A percentile compares a stretch with the other conserved stretches of the same genome.
phyloP scores from a whole-genome alignment of 2,797 vertebrate species.

The Sandelia bainsii region DNA sequence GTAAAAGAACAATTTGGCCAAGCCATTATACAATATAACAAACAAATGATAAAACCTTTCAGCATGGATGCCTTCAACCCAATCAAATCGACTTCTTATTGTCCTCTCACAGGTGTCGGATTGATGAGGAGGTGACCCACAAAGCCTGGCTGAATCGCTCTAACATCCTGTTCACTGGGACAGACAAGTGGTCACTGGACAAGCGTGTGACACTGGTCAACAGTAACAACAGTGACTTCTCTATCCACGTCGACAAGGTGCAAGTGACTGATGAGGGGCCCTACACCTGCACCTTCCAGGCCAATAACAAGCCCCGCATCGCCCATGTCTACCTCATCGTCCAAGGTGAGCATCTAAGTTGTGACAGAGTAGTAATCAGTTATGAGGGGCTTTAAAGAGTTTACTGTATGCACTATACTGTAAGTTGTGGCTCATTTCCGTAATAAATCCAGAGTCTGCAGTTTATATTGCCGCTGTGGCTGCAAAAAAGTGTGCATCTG shows the following conservation, averaged over 20 bases:
- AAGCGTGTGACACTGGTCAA: slow-evolving; percentile 88
- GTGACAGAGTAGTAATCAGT: not conserved
- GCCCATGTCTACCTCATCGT: slow-evolving; percentile 93
- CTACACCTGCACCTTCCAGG: slow-evolving; percentile 94
- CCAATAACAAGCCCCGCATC: slow-evolving; percentile 90
- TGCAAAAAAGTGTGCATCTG: slow-evolving; percentile 10
- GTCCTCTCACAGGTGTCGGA: slow-evolving; percentile 85
- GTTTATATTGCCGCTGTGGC: slow-evolving; percentile 26
- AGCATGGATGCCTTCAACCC: not conserved
- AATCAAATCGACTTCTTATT: not conserved
- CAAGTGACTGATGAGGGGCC: slow-evolving; percentile 90
- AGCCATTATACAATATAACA: not conserved
- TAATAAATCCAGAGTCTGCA: slow-evolving; percentile 24
- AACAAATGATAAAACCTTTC: not conserved
- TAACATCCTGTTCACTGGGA: slow-evolving; percentile 92
- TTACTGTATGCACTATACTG: not conserved
- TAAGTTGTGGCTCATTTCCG: slow-evolving; percentile 15
- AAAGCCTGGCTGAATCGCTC: slow-evolving; percentile 95
- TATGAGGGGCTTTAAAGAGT: not conserved
- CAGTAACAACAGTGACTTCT: slow-evolving; percentile 91
- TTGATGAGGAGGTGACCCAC: slow-evolving; percentile 91
- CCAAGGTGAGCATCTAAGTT: slow-evolving; percentile 83
- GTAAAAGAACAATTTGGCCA: not conserved
- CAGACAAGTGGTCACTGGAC: slow-evolving; percentile 94
- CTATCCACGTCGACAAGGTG: slow-evolving; percentile 90